These are phyloP conservation scores for Colletes collaris DNA, from an alignment of 2,888 invertebrate genomes.

Conservation along the genomic window DNA sequence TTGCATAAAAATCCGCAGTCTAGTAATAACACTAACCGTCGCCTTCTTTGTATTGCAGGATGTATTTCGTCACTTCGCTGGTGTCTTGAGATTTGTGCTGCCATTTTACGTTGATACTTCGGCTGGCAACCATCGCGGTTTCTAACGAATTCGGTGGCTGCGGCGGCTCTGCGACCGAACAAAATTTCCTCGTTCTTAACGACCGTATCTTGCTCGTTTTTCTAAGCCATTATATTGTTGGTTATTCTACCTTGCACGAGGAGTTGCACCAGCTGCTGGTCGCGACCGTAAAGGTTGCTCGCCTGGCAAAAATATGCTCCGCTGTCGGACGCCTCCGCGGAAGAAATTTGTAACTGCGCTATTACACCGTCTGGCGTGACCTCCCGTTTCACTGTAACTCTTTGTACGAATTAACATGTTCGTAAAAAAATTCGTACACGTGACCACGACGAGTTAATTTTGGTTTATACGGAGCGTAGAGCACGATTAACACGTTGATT, in stretches of 20 bases:
- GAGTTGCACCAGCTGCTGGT: constrained; percentile 89
- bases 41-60: constrained; percentile 87
- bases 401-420: constrained; percentile 64
- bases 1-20: too few species aligned
- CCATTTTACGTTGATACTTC: constrained; percentile 91
- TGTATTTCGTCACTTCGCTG: constrained; percentile 88
- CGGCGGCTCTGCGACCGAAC: constrained; percentile 86
- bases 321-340: constrained; percentile 88
- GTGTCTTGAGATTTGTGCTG: constrained; percentile 88
- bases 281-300: constrained; percentile 89
- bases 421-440: constrained; percentile 11
- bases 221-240: neutral
- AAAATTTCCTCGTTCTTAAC: neutral
- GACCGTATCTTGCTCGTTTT: neutral
- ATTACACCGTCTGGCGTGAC: constrained; percentile 88
- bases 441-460: too few species aligned
- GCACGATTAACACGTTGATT: too few species aligned
- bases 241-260: constrained; percentile 86
- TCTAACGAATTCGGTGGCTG: constrained; percentile 88
- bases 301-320: constrained; percentile 92
- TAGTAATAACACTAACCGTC: constrained; percentile 83
- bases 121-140: constrained; percentile 88
- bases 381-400: constrained; percentile 87
- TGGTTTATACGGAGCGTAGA: too few species aligned
- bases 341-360: constrained; percentile 88